A percentile compares a stretch with the other conserved stretches of the same genome.
phyloP scores from a whole-genome alignment of 1,140 invertebrate genomes.

The Drosophila guanche region DNA sequence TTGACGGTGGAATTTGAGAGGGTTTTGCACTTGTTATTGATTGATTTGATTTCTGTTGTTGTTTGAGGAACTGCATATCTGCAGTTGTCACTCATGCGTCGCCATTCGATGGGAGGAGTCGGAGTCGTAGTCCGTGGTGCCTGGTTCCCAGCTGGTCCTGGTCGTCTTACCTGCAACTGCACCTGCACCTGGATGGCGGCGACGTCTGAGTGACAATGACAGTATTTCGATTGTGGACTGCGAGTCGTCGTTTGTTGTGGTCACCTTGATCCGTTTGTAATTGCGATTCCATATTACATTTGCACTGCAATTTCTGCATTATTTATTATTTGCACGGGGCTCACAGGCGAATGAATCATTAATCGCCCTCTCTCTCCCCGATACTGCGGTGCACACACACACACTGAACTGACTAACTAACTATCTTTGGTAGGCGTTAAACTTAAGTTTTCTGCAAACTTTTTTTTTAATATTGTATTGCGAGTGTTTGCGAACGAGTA shows the following conservation, averaged over 20 bases:
- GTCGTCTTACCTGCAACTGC: slow-evolving; percentile 24
- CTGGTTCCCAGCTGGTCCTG: slow-evolving; percentile 11
- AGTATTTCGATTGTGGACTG: slow-evolving; percentile 1
- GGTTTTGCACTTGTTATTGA: slow-evolving; percentile 48
- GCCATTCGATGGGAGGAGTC: neutral
- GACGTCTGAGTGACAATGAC: slow-evolving; percentile 37
- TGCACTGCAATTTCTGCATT: slow-evolving; percentile 68
- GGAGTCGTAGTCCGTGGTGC: slow-evolving; percentile 1
- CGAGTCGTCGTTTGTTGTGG: slow-evolving; percentile 20
- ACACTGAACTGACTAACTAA: neutral
- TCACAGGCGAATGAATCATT: slow-evolving; percentile 62
- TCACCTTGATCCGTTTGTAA: slow-evolving; percentile 56
- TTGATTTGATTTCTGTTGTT: slow-evolving; percentile 49
- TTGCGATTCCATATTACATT: slow-evolving; percentile 58
- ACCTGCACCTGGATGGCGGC: slow-evolving; percentile 3
- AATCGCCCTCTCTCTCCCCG: slow-evolving; percentile 43
- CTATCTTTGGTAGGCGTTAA: slow-evolving; percentile 57
- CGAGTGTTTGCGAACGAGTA: slow-evolving; percentile 41
- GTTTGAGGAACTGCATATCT: slow-evolving; percentile 59
- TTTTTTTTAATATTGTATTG: slow-evolving; percentile 25
- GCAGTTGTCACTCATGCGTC: slow-evolving; percentile 62
- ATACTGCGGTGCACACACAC: slow-evolving; percentile 32
- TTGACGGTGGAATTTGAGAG: slow-evolving; percentile 32
- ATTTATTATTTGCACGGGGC: slow-evolving; percentile 54
- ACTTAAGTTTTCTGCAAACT: slow-evolving; percentile 33